Base-by-base conservation (phyloP, 1,140 invertebrate species). In the Brachionus koreanus region DNA sequence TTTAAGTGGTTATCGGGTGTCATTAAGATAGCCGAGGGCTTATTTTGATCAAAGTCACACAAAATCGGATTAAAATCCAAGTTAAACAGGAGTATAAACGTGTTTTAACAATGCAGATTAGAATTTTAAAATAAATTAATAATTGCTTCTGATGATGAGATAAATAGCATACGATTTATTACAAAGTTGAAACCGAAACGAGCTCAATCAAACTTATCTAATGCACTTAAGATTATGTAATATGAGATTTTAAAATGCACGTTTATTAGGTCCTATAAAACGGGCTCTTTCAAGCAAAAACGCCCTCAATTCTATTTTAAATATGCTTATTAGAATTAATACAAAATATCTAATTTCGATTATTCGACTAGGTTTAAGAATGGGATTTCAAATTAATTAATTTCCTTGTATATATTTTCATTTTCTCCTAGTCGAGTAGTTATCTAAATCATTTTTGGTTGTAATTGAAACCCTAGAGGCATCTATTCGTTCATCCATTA, bases 101-200 rank as follows among this genome's bases (percentile, higher is more conserved):
- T 57, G 49, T 57, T 57, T 57, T 57, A 57, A 57, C 49, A 19
- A 57, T 19, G 19, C 5, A 57, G 49, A 57, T 57, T 57, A 57
- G 5, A 9, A 23, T 57, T 19, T 57, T 57, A 57, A 23, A 25
- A 19, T 7, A 57, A 57, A 57, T 52, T 57, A 57, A 57, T 57
- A 57, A 57, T 57, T 57, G 49, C 49, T 57, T 16, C 6, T 57
- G 49, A 57, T 57, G 29, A 29, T 29, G 49, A 57, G 49, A 57
- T 57, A 57, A 57, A 57, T 23, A 57, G 49, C 49, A 57, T 57
- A 57, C n/a, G 49, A 57, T 57, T 57, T 57, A 57, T 57, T 57
- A 57, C 49, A 57, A 57, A 57, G 49, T 57, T 57, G 49, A 57
- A 57, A 57, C 19, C 49, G 49, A 57, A 57, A 57, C 49, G 49